A percentile compares a stretch with the other conserved stretches of the same genome.
Conservation (phyloP, 1,140 invertebrate genomes). For the Cydia amplana region DNA sequence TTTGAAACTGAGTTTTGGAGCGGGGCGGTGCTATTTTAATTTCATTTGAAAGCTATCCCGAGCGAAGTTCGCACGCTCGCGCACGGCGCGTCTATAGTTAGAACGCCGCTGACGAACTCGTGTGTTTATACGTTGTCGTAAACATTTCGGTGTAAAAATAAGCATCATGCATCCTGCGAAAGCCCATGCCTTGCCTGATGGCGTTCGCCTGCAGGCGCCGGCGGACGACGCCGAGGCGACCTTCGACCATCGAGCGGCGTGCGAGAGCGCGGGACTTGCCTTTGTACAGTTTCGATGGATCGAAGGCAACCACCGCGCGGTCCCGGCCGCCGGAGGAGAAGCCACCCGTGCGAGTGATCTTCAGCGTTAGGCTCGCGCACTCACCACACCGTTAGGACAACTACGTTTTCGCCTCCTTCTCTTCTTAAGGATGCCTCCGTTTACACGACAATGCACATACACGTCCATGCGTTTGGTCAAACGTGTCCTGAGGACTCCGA, state of each 20-base stretch:
- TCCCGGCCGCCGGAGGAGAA: neutral
- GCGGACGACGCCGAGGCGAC: neutral
- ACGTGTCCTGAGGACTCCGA: slow-evolving; percentile 61
- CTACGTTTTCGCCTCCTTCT: slow-evolving; percentile 51
- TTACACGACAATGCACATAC: slow-evolving; percentile 71
- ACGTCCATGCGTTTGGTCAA: slow-evolving; percentile 68
- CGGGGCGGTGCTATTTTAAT: slow-evolving; percentile 72
- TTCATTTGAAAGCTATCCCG: slow-evolving; percentile 68
- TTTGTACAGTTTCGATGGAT: slow-evolving; percentile 16
- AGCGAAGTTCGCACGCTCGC: slow-evolving; percentile 68
- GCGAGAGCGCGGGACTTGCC: slow-evolving; percentile 2
- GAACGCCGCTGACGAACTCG: slow-evolving; percentile 32
- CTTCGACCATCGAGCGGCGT: slow-evolving; percentile 22
- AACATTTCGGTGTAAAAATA: slow-evolving; percentile 35
- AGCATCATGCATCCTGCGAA: slow-evolving; percentile 46
- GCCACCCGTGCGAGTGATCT: slow-evolving; percentile 6
- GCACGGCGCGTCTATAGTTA: slow-evolving; percentile 54
- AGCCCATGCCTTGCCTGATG: slow-evolving; percentile 49
- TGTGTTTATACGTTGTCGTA: slow-evolving; percentile 20
- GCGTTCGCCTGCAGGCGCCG: slow-evolving; percentile 13
- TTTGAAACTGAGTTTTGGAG: slow-evolving; percentile 72
- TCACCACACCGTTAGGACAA: slow-evolving; percentile 74
- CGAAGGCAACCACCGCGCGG: neutral
- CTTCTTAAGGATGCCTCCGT: slow-evolving; percentile 50
- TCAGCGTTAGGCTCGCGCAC: slow-evolving; percentile 56